Evolutionary conservation across 1,140 invertebrate genomes (phyloP).

Genomic region (Tenebrio molitor): DNA sequence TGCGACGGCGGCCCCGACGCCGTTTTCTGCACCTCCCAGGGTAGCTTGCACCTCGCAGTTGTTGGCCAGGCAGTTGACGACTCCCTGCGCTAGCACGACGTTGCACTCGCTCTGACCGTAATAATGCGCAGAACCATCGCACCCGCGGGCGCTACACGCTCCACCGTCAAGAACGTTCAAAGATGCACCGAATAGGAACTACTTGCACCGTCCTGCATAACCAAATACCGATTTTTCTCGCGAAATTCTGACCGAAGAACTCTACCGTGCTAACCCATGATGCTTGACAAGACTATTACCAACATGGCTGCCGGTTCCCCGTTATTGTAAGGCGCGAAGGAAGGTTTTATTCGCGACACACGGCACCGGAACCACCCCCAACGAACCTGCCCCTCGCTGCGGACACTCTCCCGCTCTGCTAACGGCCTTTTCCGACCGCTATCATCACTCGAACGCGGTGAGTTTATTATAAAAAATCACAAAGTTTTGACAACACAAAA

Average conservation of each 20-base stretch:
- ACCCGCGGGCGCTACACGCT: slow-evolving; percentile 56
- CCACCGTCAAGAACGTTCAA: slow-evolving; percentile 51
- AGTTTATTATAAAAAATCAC: slow-evolving; percentile 41
- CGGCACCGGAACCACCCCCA: not conserved
- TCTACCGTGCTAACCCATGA: slow-evolving; percentile 65
- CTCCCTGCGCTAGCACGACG: slow-evolving; percentile 65
- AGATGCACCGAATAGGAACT: slow-evolving; percentile 52
- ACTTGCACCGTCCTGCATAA: slow-evolving; percentile 35
- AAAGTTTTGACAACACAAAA: slow-evolving; percentile 48
- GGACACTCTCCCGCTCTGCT: not conserved
- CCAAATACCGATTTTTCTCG: slow-evolving; percentile 52
- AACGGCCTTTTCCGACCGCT: not conserved
- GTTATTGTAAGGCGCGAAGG: slow-evolving; percentile 63
- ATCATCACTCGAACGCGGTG: not conserved
- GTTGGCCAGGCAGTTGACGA: slow-evolving; percentile 63
- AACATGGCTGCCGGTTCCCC: slow-evolving; percentile 66
- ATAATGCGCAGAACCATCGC: slow-evolving; percentile 64
- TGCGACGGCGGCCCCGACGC: slow-evolving; percentile 56
- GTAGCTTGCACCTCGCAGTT: slow-evolving; percentile 50
- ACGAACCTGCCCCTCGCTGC: not conserved
- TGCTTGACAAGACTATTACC: slow-evolving; percentile 64
- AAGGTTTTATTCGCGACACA: slow-evolving; percentile 45
- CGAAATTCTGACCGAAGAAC: slow-evolving; percentile 52
- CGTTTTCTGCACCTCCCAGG: slow-evolving; percentile 62
- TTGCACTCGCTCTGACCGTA: slow-evolving; percentile 61